Evolutionary conservation across 2,113 vertebrate genomes (phyloP), one percentile per base, ranked within the genome.

Genomic region (Marcusenius ussheri): DNA sequence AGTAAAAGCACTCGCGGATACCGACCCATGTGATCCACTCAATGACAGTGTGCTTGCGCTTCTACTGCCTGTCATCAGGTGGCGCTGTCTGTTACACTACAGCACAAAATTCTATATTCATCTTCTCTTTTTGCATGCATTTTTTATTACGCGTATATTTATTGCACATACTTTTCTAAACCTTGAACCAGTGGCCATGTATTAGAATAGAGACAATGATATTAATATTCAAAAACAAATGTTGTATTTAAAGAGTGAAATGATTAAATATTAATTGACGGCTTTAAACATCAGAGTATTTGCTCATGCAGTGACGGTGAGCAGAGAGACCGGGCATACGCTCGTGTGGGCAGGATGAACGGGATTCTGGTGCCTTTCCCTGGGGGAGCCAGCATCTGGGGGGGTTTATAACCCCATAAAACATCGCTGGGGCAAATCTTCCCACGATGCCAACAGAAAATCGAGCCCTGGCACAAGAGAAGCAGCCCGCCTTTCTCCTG

Each of bases 21-120:
- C 74, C 0, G 2, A 7, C 35, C 35, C 74, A 6, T 2, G 74
- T 42, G 5, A 24, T 85, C 42, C 19, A 2, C 19, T 27, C n/a
- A 27, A 6, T 13, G 21, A 84, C 13, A 58, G 56, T n/a, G 2
- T 1, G 21, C 46, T 7, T 24, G 21, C 27, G 42, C 42, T 74
- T 90, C 74, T 24, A 35, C 45, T 21, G 47, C 24, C 53, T 90
- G 88, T 92, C 92, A 91, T 91, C 49, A 31, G 92, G 93, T 91
- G 93, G 94, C 93, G 93, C 89, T 93, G 90, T 91, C 87, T 90
- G 83, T 91, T 89, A 91, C 31, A 9, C n/a, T 46, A 88, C 56
- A 46, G 24, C 46, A 39, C 70, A 77, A 35, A 24, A 77, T 19
- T 39, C 31, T 39, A 15, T 19, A 35, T 39, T 19, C 17, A 5